These are phyloP conservation scores for Passer montanus DNA, from an alignment of 2,113 vertebrate genomes.

Conservation along the genomic window DNA sequence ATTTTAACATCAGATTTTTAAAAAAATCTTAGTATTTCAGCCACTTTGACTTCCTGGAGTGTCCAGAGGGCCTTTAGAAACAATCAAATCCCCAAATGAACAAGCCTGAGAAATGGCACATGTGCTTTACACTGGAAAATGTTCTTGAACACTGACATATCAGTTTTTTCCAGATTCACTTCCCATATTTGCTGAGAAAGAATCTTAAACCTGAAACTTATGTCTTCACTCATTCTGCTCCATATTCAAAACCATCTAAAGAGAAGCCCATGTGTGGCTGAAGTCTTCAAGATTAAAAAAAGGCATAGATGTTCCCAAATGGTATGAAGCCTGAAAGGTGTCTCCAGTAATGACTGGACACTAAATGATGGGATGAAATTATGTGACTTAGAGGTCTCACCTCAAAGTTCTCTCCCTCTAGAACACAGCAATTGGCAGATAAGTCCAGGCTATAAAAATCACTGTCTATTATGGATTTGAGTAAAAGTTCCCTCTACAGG, in stretches of 20 bases:
- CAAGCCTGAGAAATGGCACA: not conserved
- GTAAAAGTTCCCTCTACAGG: not conserved
- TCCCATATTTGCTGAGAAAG: not conserved
- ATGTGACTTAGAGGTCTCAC: not conserved
- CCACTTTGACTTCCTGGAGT: not conserved
- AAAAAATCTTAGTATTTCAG: not conserved
- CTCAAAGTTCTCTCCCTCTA: not conserved
- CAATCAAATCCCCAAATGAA: not conserved
- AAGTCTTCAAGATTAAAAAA: not conserved
- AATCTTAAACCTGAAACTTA: not conserved
- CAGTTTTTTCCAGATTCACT: not conserved
- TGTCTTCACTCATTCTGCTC: not conserved
- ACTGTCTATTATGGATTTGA: not conserved
- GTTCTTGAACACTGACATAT: not conserved
- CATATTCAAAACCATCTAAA: not conserved
- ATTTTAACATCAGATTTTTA: not conserved
- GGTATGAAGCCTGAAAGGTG: not conserved
- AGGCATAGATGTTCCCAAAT: not conserved
- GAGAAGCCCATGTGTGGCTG: not conserved
- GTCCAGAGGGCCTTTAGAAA: not conserved
- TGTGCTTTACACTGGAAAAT: not conserved
- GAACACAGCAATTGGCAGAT: not conserved
- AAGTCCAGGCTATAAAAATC: not conserved
- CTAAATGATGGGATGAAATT: not conserved
- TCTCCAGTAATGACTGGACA: not conserved